These are phyloP conservation scores for Chlorocebus sabaeus DNA, from an alignment of 2,113 vertebrate genomes.

Conservation along the genomic window DNA sequence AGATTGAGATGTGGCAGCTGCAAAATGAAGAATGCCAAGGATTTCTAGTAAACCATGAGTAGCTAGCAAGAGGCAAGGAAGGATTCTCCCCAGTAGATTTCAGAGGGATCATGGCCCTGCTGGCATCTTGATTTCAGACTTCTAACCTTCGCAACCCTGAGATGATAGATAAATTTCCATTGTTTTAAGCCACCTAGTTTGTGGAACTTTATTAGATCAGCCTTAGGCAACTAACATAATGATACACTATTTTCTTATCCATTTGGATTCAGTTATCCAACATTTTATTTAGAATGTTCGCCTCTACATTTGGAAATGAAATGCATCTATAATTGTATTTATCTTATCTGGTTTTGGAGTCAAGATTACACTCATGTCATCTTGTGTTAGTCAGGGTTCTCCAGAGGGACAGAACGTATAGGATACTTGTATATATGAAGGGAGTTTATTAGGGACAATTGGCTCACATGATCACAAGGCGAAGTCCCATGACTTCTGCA, in stretches of 20 bases:
- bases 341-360: constrained; percentile 4
- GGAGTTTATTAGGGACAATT: too few relatives aligned
- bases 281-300: background rate
- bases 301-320: background rate
- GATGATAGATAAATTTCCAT: background rate
- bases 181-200: background rate
- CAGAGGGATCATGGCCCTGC: background rate
- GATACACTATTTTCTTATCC: background rate
- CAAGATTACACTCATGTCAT: background rate
- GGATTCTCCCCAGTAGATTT: background rate
- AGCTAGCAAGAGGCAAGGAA: background rate
- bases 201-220: background rate
- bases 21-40: background rate
- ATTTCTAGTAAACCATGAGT: background rate
- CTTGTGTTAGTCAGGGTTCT: too few relatives aligned
- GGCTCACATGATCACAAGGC: too few relatives aligned
- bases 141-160: background rate
- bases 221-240: background rate
- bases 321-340: background rate
- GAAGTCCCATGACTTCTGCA: too few relatives aligned
- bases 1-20: background rate
- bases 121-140: background rate
- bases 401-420: too few relatives aligned
- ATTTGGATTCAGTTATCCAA: background rate
- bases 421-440: too few relatives aligned